phyloP scores from a whole-genome alignment of 2,113 vertebrate species.

The Hyla sarda region DNA sequence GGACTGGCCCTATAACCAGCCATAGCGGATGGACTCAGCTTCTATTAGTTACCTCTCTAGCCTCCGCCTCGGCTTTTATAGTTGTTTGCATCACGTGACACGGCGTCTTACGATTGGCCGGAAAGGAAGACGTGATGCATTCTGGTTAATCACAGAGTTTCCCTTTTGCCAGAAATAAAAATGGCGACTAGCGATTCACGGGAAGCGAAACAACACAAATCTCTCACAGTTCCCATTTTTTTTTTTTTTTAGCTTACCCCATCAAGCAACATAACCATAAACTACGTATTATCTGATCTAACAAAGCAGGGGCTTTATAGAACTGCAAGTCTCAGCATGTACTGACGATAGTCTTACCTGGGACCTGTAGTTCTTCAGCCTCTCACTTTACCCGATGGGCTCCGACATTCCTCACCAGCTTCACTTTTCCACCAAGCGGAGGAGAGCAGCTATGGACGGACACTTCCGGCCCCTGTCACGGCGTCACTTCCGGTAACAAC shows the following conservation, averaged over 20 bases:
- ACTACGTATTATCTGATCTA: not conserved
- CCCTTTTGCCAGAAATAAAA: not conserved
- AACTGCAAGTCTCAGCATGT: not conserved
- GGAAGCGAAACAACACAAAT: not conserved
- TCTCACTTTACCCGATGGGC: no score
- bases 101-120: no score
- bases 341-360: not conserved
- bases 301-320: not conserved
- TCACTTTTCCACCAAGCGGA: slow-evolving; percentile 12
- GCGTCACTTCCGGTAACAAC: slow-evolving; percentile 19
- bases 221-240: no score
- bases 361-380: no score
- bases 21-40: no score
- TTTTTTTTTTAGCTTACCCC: no score
- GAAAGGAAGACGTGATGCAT: not conserved
- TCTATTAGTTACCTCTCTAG: no score
- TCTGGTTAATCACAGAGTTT: not conserved
- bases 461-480: slow-evolving; percentile 38
- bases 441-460: slow-evolving; percentile 27
- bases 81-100: not conserved
- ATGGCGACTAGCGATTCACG: not conserved
- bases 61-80: not conserved
- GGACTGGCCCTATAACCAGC: no score
- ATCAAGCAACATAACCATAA: no score
- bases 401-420: no score